Evolutionary conservation across 2,113 vertebrate species (phyloP).

Genomic region (Empidonax traillii): DNA sequence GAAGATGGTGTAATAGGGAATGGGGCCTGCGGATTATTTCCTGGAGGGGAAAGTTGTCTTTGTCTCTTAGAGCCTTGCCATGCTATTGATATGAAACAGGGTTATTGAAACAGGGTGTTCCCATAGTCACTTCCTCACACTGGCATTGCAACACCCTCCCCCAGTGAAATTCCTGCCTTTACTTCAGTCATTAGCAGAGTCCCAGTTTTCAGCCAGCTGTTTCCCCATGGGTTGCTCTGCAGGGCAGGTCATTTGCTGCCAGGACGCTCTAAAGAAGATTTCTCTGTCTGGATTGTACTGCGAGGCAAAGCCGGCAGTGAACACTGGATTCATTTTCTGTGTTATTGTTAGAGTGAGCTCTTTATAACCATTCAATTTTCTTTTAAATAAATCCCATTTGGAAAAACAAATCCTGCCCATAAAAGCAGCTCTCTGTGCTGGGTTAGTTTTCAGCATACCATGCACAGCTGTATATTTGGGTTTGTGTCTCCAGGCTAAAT

Average conservation of each 20-base stretch:
- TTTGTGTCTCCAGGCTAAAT: conserved; percentile 55
- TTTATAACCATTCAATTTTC: conserved; percentile 60
- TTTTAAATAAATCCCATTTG: conserved; percentile 69
- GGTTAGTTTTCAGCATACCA: conserved; percentile 36
- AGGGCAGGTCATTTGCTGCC: neutral
- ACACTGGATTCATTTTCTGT: conserved; percentile 53
- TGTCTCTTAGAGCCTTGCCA: neutral
- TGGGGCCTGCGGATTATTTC: neutral
- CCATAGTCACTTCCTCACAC: neutral
- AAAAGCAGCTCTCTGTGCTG: conserved; percentile 55
- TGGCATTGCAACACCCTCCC: neutral
- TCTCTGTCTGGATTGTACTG: neutral
- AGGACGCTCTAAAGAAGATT: neutral
- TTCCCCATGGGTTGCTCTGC: neutral
- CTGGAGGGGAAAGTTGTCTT: neutral
- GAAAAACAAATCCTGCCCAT: conserved; percentile 64
- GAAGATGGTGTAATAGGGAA: neutral
- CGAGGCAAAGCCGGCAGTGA: neutral
- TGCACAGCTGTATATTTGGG: conserved; percentile 55
- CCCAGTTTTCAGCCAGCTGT: neutral
- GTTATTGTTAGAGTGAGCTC: conserved; percentile 62
- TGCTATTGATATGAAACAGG: neutral
- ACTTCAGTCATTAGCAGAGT: neutral
- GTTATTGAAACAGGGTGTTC: neutral
- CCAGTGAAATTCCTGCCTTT: neutral